phyloP scores from a whole-genome alignment of 2,113 vertebrate genomes.

The Perccottus glenii region DNA sequence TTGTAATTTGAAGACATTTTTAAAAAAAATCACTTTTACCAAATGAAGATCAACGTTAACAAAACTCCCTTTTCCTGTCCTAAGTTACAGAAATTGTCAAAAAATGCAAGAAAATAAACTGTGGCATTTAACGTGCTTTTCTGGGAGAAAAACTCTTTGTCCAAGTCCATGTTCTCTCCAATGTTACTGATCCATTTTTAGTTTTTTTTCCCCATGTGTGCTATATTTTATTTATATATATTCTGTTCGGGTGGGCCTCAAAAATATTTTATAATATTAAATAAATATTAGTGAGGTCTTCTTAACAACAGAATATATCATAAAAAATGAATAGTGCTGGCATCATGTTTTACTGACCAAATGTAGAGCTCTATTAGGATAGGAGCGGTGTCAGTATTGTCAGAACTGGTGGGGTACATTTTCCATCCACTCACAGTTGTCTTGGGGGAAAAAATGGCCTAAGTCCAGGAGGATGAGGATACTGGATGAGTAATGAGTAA shows the following conservation, averaged over 20 bases:
- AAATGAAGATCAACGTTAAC: slow-evolving; percentile 44
- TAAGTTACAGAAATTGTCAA: slow-evolving; percentile 57
- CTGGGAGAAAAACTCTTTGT: slow-evolving; percentile 45
- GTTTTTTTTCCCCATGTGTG: slow-evolving; percentile 34
- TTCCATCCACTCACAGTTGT: slow-evolving; percentile 58
- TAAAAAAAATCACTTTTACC: slow-evolving; percentile 5
- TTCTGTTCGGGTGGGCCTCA: slow-evolving; percentile 49
- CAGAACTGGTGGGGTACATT: slow-evolving; percentile 43
- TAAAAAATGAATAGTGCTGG: slow-evolving; percentile 28
- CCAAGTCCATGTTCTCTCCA: slow-evolving; percentile 41
- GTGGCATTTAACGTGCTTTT: slow-evolving; percentile 50
- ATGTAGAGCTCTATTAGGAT: slow-evolving; percentile 49
- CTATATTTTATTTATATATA: slow-evolving; percentile 25
- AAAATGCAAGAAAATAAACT: slow-evolving; percentile 67
- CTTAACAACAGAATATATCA: slow-evolving; percentile 48
- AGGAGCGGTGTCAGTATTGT: slow-evolving; percentile 49
- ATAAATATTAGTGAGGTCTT: slow-evolving; percentile 8
- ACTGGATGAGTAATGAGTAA: slow-evolving; percentile 41
- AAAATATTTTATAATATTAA: slow-evolving; percentile 12
- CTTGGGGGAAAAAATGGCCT: slow-evolving; percentile 37
- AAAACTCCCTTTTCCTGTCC: slow-evolving; percentile 46
- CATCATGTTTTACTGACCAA: slow-evolving; percentile 64
- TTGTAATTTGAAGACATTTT: slow-evolving; percentile 34
- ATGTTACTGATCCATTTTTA: slow-evolving; percentile 28
- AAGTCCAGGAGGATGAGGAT: slow-evolving; percentile 53